These are phyloP conservation scores for Amia ocellicauda DNA, from an alignment of 2,113 vertebrate species.

Conservation along the genomic window DNA sequence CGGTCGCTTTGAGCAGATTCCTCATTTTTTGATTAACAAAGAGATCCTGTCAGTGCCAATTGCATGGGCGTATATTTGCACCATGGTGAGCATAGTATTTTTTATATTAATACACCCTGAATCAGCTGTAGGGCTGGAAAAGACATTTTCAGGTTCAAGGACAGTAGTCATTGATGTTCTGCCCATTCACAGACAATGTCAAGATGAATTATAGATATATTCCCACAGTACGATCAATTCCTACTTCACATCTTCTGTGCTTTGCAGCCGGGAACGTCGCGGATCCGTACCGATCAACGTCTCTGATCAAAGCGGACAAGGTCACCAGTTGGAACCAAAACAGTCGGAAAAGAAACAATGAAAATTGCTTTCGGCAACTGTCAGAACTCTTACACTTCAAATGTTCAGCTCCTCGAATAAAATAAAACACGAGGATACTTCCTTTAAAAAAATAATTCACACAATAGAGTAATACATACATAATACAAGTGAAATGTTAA, in stretches of 20 bases:
- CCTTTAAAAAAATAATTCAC: too few species aligned
- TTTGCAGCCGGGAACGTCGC: constrained; percentile 2
- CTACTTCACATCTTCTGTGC: constrained; percentile 6
- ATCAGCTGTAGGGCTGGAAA: too few species aligned
- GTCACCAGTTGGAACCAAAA: constrained; percentile 5
- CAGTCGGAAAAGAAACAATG: not conserved
- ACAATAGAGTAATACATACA: too few species aligned
- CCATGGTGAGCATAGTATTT: too few species aligned
- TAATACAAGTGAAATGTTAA: too few species aligned
- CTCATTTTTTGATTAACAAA: too few species aligned
- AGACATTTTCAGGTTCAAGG: constrained; percentile 21
- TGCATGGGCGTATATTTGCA: too few species aligned
- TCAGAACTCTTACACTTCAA: not conserved
- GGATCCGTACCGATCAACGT: not conserved
- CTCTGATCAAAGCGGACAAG: constrained; percentile 21
- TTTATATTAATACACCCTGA: too few species aligned
- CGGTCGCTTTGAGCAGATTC: too few species aligned
- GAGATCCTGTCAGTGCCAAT: too few species aligned
- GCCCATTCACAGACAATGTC: constrained; percentile 7
- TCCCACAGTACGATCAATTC: constrained; percentile 12
- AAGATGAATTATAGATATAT: constrained; percentile 19
- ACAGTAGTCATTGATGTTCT: constrained; percentile 14
- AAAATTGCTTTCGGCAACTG: constrained; percentile 23
- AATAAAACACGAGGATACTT: too few species aligned
- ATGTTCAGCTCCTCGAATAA: too few species aligned